Evolutionary conservation across 2,797 vertebrate genomes (phyloP).

Genomic region (Botia almorhae): DNA sequence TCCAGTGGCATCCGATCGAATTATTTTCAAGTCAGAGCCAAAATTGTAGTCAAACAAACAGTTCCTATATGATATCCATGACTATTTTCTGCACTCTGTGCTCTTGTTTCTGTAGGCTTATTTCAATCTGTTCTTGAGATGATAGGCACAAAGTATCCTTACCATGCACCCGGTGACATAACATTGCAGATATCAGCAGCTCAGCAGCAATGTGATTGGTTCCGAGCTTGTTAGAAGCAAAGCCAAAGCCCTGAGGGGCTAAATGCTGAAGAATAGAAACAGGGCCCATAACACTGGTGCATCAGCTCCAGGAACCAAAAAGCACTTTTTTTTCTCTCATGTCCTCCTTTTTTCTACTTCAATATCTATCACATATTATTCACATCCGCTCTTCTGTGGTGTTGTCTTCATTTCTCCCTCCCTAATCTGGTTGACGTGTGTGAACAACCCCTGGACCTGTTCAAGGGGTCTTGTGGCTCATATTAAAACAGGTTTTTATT

Average conservation of each 20-base stretch:
- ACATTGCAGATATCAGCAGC: conserved; percentile 27
- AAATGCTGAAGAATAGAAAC: conserved; percentile 43
- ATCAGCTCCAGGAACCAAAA: conserved; percentile 46
- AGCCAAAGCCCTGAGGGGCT: conserved; percentile 51
- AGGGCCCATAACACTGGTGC: conserved; percentile 39
- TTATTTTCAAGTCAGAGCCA: background rate
- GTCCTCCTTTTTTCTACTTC: conserved; percentile 5
- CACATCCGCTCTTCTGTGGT: background rate
- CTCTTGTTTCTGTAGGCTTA: conserved; percentile 42
- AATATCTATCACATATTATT: conserved; percentile 35
- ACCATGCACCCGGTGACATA: conserved; percentile 47
- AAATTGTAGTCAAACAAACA: conserved; percentile 11
- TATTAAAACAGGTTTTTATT: conserved; percentile 29
- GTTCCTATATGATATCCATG: background rate
- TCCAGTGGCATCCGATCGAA: background rate
- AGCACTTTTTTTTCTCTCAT: conserved; percentile 19
- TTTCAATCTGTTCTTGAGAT: conserved; percentile 49
- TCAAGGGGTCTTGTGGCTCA: conserved; percentile 22
- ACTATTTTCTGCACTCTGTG: conserved; percentile 26
- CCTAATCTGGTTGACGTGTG: background rate
- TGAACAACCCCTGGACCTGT: conserved; percentile 33
- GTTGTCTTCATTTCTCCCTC: conserved; percentile 11
- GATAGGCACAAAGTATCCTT: conserved; percentile 32
- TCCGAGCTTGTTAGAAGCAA: conserved; percentile 50
- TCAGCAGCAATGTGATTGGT: conserved; percentile 44